These are phyloP conservation scores for Hypena proboscidalis DNA, from an alignment of 2,888 invertebrate species.

Conservation along the genomic window DNA sequence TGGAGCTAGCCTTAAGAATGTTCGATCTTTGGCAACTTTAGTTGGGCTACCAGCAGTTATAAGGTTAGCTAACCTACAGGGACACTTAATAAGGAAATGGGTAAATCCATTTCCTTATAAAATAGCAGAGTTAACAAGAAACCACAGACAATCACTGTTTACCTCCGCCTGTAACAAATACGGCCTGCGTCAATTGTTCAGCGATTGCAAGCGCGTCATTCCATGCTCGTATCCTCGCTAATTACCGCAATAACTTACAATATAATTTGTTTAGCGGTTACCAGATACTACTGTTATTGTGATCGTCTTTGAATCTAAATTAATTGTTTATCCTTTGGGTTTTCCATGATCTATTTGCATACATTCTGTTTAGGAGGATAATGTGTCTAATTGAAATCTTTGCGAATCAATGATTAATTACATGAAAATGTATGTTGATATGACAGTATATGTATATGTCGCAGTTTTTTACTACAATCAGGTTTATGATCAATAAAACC, in stretches of 20 bases:
- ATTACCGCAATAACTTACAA: background rate
- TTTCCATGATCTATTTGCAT: conserved; percentile 4
- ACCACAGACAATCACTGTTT: conserved; percentile 8
- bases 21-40: too few relatives aligned
- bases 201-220: conserved; percentile 3
- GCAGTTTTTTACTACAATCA: too few relatives aligned
- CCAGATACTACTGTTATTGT: conserved; percentile 5
- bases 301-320: background rate
- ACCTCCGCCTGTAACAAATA: conserved; percentile 5
- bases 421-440: too few relatives aligned
- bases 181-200: conserved; percentile 6
- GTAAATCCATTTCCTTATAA: background rate
- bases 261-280: conserved; percentile 6
- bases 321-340: conserved; percentile 3
- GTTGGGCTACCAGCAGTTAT: too few relatives aligned
- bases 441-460: too few relatives aligned
- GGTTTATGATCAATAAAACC: too few relatives aligned
- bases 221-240: background rate
- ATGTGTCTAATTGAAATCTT: too few relatives aligned
- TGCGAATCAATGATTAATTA: too few relatives aligned
- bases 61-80: too few relatives aligned
- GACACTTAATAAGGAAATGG: background rate
- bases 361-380: too few relatives aligned
- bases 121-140: background rate
- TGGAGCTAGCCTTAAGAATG: too few relatives aligned